A percentile compares a stretch with the other conserved stretches of the same genome.
Conservation (phyloP, 2,888 invertebrate species). For the Drosophila emarginata region DNA sequence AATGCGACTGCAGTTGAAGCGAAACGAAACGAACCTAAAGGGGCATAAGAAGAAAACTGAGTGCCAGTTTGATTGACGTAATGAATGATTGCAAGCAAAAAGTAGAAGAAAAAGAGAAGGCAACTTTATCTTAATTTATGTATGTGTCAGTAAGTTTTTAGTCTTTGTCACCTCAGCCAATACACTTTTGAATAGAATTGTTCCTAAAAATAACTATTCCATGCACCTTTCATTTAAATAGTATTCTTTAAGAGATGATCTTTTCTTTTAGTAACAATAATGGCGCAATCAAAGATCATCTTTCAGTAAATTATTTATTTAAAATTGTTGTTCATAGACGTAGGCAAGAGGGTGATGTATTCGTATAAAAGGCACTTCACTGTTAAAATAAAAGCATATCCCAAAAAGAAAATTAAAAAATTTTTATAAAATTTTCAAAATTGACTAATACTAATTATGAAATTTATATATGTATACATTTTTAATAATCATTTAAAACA, state of each 20-base stretch:
- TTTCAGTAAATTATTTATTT: not conserved
- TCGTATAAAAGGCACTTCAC: too few relatives aligned
- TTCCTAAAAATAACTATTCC: not conserved
- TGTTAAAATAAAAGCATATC: too few relatives aligned
- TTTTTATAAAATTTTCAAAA: too few relatives aligned
- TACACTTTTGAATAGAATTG: not conserved
- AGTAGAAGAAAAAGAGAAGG: not conserved
- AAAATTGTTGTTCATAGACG: not conserved
- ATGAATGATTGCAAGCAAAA: conserved; percentile 61
- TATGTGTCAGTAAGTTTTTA: conserved; percentile 17
- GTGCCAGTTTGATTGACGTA: conserved; percentile 65
- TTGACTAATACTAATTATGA: too few relatives aligned
- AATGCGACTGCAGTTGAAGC: conserved; percentile 60
- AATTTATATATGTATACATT: too few relatives aligned
- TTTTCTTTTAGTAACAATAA: not conserved
- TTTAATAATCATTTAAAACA: too few relatives aligned
- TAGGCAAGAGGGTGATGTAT: not conserved
- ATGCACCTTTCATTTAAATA: not conserved
- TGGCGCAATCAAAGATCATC: not conserved
- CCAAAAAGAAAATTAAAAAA: too few relatives aligned
- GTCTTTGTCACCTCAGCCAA: conserved; percentile 10
- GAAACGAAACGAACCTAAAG: conserved; percentile 37
- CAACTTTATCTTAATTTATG: conserved; percentile 19
- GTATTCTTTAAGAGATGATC: not conserved
- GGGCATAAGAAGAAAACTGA: conserved; percentile 14